phyloP scores from a whole-genome alignment of 2,888 invertebrate genomes.

The Tridacna gigas region DNA sequence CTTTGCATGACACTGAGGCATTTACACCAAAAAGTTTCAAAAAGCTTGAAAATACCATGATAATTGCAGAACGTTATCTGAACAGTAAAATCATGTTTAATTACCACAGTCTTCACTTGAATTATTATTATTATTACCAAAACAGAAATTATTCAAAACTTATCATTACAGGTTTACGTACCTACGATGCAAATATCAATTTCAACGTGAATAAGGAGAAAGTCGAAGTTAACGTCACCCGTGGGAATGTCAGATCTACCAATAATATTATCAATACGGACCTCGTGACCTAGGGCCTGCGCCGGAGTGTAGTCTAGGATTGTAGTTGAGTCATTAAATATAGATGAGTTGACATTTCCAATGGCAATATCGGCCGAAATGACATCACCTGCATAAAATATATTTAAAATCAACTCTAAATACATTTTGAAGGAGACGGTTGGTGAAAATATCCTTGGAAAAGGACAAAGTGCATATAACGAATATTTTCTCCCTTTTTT shows the following conservation, averaged over 20 bases:
- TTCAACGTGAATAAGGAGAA: not conserved
- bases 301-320: not conserved
- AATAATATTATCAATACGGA: not conserved
- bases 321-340: not conserved
- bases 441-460: no score
- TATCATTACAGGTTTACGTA: not conserved
- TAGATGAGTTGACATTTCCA: not conserved
- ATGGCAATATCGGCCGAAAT: not conserved
- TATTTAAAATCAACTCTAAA: not conserved
- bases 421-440: no score
- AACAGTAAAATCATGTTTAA: no score
- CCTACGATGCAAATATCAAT: not conserved
- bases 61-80: no score
- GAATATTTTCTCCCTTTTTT: no score
- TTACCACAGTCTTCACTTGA: no score
- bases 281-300: not conserved
- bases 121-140: no score
- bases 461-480: no score
- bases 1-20: no score
- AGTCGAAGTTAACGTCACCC: not conserved
- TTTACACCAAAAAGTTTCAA: no score
- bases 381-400: not conserved
- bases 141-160: no score
- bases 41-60: no score
- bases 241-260: not conserved